These are phyloP conservation scores for Anthoscopus minutus DNA, from an alignment of 2,113 vertebrate genomes.

Conservation along the genomic window DNA sequence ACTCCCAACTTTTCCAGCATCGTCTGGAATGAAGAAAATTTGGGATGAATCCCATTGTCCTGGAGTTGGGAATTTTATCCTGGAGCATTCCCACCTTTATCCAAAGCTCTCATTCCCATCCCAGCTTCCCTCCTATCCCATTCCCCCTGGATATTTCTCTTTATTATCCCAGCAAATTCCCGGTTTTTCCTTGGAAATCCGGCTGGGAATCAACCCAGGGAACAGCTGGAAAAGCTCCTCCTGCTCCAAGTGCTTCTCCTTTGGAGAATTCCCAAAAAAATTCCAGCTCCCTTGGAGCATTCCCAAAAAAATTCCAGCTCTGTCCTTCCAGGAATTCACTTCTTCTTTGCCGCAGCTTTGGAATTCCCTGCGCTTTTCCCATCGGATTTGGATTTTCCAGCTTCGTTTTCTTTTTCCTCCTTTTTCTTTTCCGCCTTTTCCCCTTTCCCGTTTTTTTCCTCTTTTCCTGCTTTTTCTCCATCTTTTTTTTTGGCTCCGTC, in stretches of 20 bases:
- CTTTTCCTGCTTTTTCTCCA: background rate
- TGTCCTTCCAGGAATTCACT: background rate
- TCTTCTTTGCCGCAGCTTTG: slow-evolving; percentile 56
- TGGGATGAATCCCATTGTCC: background rate
- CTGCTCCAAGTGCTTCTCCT: background rate
- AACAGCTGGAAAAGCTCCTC: background rate
- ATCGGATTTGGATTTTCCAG: background rate
- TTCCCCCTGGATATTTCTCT: fast-evolving
- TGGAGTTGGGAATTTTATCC: background rate
- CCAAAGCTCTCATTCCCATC: background rate
- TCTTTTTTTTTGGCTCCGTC: slow-evolving; percentile 15
- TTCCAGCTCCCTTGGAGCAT: too few species aligned
- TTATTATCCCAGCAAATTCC: background rate
- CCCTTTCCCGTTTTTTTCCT: background rate
- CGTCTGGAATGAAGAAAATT: background rate
- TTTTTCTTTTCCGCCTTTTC: background rate
- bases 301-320: background rate
- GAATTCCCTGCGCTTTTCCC: background rate
- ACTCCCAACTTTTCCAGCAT: background rate
- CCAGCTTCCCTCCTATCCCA: background rate
- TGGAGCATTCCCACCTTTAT: background rate
- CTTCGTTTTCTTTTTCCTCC: background rate
- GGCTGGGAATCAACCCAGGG: background rate
- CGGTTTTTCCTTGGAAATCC: background rate
- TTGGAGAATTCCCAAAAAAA: fast-evolving